A percentile compares a stretch with the other conserved stretches of the same genome.
Conservation (phyloP, 2,888 invertebrate genomes). For the Plusia festucae region DNA sequence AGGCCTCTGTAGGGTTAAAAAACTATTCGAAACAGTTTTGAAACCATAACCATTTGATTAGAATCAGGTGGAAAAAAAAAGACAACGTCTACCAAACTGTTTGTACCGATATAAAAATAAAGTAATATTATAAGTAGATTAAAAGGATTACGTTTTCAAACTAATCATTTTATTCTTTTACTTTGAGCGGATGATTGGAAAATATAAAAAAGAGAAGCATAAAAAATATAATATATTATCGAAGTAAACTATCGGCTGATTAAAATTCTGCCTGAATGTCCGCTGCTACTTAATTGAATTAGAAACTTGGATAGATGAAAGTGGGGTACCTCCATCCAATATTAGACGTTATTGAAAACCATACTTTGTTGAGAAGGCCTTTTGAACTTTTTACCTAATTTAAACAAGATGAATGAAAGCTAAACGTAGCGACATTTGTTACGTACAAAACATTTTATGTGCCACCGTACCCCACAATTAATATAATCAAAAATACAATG, state of each 20-base stretch:
- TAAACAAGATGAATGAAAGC: too few relatives aligned
- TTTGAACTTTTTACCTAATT: too few relatives aligned
- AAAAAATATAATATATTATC: not conserved
- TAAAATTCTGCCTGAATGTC: conserved; percentile 39
- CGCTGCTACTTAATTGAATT: conserved; percentile 42
- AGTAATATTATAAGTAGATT: not conserved
- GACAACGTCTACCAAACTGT: not conserved
- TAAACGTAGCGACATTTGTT: too few relatives aligned
- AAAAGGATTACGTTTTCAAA: not conserved
- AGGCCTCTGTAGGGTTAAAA: not conserved
- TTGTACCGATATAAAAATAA: not conserved
- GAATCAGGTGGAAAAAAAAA: too few relatives aligned
- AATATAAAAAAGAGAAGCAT: not conserved
- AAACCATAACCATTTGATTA: too few relatives aligned
- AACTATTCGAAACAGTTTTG: not conserved
- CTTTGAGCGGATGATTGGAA: conserved; percentile 1
- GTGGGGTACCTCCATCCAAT: not conserved
- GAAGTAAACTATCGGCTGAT: conserved; percentile 23
- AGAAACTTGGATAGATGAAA: conserved; percentile 29
- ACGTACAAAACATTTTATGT: too few relatives aligned
- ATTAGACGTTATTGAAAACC: not conserved
- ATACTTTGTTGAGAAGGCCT: not conserved
- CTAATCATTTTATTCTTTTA: not conserved
- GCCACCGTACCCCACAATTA: too few relatives aligned
- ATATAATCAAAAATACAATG: too few relatives aligned